Percentiles rank a stretch among this genome's conserved stretches.
These are phyloP conservation scores for Panagrolaimus sp. DNA, from an alignment of 1,140 invertebrate genomes.

Conservation along the genomic window DNA sequence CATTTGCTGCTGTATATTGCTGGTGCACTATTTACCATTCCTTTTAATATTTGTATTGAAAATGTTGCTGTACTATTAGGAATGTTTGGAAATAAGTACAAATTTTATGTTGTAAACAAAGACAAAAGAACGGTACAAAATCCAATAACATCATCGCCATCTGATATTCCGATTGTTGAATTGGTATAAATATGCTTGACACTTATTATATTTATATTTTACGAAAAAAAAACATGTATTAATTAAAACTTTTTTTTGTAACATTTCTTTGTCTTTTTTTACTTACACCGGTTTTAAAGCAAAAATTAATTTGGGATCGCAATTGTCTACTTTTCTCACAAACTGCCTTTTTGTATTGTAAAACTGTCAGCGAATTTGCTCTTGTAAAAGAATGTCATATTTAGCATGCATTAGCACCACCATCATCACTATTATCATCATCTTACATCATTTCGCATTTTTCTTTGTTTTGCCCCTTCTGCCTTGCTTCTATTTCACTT, in stretches of 20 bases:
- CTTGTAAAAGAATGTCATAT: no score
- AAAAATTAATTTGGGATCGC: no score
- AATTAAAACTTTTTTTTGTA: neutral
- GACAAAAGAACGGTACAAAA: neutral
- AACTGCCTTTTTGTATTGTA: no score
- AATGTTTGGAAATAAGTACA: conserved; percentile 52
- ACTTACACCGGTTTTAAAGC: conserved; percentile 8
- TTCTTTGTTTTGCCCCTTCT: no score
- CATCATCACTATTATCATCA: no score
- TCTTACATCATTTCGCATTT: no score
- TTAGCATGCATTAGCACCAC: no score
- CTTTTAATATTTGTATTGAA: conserved; percentile 58
- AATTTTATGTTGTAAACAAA: conserved; percentile 52
- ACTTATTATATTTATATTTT: neutral
- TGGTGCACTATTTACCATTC: conserved; percentile 53
- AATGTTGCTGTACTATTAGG: conserved; percentile 56
- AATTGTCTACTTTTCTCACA: no score
- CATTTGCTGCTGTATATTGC: conserved; percentile 44
- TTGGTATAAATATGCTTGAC: neutral
- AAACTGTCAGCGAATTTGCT: no score
- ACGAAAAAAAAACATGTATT: neutral
- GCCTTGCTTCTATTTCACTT: no score
- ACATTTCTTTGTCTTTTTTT: neutral
- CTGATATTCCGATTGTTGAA: neutral
- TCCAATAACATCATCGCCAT: neutral